Conservation (phyloP, 2,888 invertebrate genomes). For the Neoascia interrupta region DNA sequence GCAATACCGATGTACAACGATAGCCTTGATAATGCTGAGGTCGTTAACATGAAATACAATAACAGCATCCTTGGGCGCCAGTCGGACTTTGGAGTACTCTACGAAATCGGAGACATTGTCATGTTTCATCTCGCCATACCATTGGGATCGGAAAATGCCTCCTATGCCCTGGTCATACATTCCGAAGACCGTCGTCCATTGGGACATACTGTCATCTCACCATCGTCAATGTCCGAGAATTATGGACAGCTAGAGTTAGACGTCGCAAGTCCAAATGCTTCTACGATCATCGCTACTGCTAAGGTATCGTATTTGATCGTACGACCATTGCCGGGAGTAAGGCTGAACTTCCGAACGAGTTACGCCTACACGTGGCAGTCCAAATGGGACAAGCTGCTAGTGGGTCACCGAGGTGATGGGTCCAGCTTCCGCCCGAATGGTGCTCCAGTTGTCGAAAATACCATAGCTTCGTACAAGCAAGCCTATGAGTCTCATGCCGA, state of each 20-base stretch:
- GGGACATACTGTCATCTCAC: constrained; percentile 91
- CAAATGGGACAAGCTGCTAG: constrained; percentile 91
- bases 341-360: constrained; percentile 88
- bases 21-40: constrained; percentile 72
- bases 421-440: constrained; percentile 88
- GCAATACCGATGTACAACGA: constrained; percentile 49
- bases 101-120: constrained; percentile 74
- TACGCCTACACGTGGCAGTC: constrained; percentile 93
- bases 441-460: constrained; percentile 91
- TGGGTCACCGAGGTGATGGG: constrained; percentile 97
- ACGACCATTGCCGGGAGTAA: constrained; percentile 74
- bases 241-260: constrained; percentile 87
- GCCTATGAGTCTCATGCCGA: constrained; percentile 96
- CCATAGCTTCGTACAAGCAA: constrained; percentile 94
- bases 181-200: constrained; percentile 81
- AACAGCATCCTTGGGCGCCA: constrained; percentile 74
- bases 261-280: constrained; percentile 86
- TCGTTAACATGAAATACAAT: constrained; percentile 74
- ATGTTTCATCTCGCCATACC: constrained; percentile 76
- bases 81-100: constrained; percentile 72
- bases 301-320: constrained; percentile 82
- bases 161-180: constrained; percentile 73
- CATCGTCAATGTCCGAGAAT: constrained; percentile 87
- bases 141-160: constrained; percentile 71
- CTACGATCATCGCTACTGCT: constrained; percentile 87